phyloP scores from a whole-genome alignment of 2,888 invertebrate genomes.

The Anaspis maculata region DNA sequence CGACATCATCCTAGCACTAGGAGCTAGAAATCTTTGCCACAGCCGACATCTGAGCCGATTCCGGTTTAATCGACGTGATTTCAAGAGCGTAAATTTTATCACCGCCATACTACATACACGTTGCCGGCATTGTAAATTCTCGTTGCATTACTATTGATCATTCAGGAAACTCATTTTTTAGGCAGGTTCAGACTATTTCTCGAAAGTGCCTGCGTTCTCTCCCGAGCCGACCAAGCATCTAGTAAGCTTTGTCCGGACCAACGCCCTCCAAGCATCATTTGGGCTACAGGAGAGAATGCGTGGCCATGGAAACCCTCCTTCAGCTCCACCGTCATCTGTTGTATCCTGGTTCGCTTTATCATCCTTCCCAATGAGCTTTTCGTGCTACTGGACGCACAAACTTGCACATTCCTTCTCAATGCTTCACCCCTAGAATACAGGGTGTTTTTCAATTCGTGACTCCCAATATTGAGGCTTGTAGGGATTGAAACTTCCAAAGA shows the following conservation, averaged over 20 bases:
- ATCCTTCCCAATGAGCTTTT: conserved; percentile 27
- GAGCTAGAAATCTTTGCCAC: too few species aligned
- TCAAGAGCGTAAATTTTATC: too few species aligned
- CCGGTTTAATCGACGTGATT: too few species aligned
- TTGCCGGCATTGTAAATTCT: conserved; percentile 6
- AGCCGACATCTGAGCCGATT: too few species aligned
- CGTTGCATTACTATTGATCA: conserved; percentile 28
- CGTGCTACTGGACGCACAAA: conserved; percentile 23
- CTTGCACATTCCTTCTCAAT: conserved; percentile 25
- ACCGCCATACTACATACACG: too few species aligned
- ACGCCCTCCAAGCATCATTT: conserved; percentile 12
- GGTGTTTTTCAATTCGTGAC: conserved; percentile 29
- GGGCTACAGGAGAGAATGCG: conserved; percentile 22
- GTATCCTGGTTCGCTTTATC: conserved; percentile 27
- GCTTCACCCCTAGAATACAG: conserved; percentile 20
- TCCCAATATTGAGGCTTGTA: too few species aligned
- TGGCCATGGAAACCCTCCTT: conserved; percentile 36
- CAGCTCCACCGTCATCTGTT: conserved; percentile 30
- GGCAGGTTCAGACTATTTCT: conserved; percentile 23
- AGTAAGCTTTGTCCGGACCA: conserved; percentile 4
- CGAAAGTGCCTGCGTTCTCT: conserved; percentile 21
- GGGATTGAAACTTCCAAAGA: too few species aligned
- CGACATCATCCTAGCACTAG: too few species aligned
- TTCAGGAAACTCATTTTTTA: conserved; percentile 28
- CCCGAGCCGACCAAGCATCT: conserved; percentile 19